These are phyloP conservation scores for Halesus radiatus DNA, from an alignment of 1,140 invertebrate genomes.

Conservation along the genomic window DNA sequence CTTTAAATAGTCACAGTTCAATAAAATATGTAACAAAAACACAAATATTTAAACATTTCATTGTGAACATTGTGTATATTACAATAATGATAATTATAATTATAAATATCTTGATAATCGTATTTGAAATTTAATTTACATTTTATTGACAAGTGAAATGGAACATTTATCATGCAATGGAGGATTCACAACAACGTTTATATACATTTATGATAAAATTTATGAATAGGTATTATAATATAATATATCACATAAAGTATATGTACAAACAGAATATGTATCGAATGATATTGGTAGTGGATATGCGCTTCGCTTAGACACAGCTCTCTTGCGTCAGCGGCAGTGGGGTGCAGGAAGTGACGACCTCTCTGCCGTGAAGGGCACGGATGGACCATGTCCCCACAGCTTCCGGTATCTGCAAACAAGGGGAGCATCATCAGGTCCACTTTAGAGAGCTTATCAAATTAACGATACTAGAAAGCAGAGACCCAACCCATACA, in stretches of 20 bases:
- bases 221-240: conserved; percentile 25
- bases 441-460: no score
- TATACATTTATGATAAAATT: conserved; percentile 44
- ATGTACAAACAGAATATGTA: conserved; percentile 6
- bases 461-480: no score
- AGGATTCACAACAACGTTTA: conserved; percentile 38
- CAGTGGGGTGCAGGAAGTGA: conserved; percentile 51
- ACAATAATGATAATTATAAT: conserved; percentile 5
- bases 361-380: conserved; percentile 49
- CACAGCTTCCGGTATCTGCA: conserved; percentile 47
- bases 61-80: conserved; percentile 30
- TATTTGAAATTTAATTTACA: conserved; percentile 42
- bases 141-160: conserved; percentile 47
- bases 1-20: conserved; percentile 29
- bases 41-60: conserved; percentile 31
- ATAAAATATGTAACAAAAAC: conserved; percentile 31
- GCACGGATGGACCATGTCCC: conserved; percentile 51
- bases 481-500: no score
- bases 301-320: conserved; percentile 20
- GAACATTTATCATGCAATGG: conserved; percentile 40
- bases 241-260: conserved; percentile 38
- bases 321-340: conserved; percentile 54
- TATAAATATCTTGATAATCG: conserved; percentile 10
- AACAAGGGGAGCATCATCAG: background rate
- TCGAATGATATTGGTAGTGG: no score